phyloP scores from a whole-genome alignment of 2,113 vertebrate genomes.

The Todiramphus saurophagus region DNA sequence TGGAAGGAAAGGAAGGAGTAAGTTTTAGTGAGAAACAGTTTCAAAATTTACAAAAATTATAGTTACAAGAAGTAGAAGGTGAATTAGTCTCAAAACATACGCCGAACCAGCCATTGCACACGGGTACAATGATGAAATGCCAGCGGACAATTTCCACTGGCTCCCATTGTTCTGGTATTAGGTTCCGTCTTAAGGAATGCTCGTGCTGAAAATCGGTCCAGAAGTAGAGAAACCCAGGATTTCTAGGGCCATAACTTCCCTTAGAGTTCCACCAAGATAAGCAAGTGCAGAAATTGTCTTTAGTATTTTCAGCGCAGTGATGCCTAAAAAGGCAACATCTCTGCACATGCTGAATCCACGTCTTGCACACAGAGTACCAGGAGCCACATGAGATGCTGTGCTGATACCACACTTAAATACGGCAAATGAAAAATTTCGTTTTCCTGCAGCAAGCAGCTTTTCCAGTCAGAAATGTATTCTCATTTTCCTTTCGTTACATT shows the following conservation, averaged over 20 bases:
- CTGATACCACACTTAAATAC: background rate
- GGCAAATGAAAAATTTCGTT: background rate
- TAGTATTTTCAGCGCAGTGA: background rate
- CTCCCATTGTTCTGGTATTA: background rate
- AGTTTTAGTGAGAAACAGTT: background rate
- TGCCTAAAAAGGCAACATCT: background rate
- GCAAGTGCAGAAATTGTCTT: background rate
- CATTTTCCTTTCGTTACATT: background rate
- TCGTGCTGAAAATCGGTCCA: background rate
- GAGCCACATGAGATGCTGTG: background rate
- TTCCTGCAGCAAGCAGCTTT: background rate
- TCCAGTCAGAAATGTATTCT: background rate
- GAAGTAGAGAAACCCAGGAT: background rate
- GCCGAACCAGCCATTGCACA: background rate
- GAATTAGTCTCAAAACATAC: background rate
- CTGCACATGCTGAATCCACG: fast-evolving
- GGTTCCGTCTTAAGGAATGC: background rate
- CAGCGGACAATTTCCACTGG: background rate
- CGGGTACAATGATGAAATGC: background rate
- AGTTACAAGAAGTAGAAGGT: background rate
- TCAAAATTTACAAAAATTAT: background rate
- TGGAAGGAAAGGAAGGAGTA: background rate
- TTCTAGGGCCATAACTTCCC: background rate
- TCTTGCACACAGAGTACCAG: background rate
- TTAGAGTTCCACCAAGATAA: background rate